Conservation (phyloP, 2,888 invertebrate genomes). For the Agrotis puta region DNA sequence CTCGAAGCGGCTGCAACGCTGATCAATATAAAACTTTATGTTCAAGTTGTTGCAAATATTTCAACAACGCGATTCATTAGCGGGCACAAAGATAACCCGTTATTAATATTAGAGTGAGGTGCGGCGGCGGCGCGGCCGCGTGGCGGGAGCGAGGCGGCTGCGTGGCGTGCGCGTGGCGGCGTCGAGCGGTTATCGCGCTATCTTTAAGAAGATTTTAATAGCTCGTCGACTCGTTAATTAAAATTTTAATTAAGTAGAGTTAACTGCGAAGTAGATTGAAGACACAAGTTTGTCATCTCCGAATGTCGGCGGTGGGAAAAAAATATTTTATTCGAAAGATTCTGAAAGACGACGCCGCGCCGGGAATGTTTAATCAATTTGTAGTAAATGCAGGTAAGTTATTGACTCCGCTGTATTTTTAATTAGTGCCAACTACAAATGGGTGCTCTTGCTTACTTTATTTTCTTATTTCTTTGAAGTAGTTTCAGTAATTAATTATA, state of each 20-base stretch:
- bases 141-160: conserved; percentile 33
- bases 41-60: conserved; percentile 67
- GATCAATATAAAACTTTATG: conserved; percentile 50
- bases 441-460: neutral
- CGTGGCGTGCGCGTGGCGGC: conserved; percentile 32
- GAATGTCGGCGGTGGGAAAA: conserved; percentile 33
- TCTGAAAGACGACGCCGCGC: conserved; percentile 28
- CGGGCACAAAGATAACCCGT: conserved; percentile 72
- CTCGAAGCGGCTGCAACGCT: conserved; percentile 36
- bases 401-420: conserved; percentile 39
- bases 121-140: conserved; percentile 21
- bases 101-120: conserved; percentile 74
- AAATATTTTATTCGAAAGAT: conserved; percentile 29
- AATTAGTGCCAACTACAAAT: conserved; percentile 30
- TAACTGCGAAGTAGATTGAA: conserved; percentile 47
- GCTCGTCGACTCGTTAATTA: conserved; percentile 50
- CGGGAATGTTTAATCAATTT: conserved; percentile 52
- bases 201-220: conserved; percentile 56
- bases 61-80: conserved; percentile 75
- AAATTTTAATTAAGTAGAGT: conserved; percentile 59
- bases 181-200: conserved; percentile 21
- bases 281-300: conserved; percentile 54
- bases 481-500: conserved; percentile 34
- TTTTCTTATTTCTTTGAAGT: conserved; percentile 31
- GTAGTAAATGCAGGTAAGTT: conserved; percentile 34